Evolutionary conservation across 1,140 invertebrate species (phyloP).

Genomic region (Eumaeus atala): DNA sequence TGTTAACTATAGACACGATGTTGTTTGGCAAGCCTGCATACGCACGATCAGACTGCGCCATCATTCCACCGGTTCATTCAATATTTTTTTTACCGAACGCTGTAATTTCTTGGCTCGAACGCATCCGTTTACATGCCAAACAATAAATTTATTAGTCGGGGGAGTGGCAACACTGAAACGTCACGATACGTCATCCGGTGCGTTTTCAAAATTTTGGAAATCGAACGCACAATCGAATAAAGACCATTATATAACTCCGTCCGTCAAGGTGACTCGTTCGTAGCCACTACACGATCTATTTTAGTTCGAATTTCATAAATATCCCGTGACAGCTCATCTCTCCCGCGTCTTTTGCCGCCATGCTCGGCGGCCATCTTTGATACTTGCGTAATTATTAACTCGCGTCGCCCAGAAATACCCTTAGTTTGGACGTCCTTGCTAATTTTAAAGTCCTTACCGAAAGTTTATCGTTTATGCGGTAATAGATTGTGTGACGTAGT

Average conservation of each 20-base stretch:
- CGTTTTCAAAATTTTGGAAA: constrained; percentile 56
- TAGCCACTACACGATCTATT: constrained; percentile 66
- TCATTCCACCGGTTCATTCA: constrained; percentile 68
- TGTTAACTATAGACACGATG: constrained; percentile 59
- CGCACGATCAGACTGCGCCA: constrained; percentile 59
- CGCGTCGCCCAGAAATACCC: constrained; percentile 46
- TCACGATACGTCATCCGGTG: constrained; percentile 55
- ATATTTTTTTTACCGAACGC: constrained; percentile 71
- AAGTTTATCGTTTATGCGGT: constrained; percentile 68
- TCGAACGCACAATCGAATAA: constrained; percentile 40
- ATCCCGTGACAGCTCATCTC: constrained; percentile 69
- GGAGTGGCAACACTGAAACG: constrained; percentile 64
- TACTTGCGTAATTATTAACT: constrained; percentile 59
- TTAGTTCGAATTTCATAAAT: constrained; percentile 72
- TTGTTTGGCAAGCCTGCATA: constrained; percentile 59
- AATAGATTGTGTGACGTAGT: constrained; percentile 55
- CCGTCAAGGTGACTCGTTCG: constrained; percentile 68
- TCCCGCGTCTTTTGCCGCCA: constrained; percentile 62
- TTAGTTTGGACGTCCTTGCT: constrained; percentile 56
- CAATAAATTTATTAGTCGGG: constrained; percentile 73
- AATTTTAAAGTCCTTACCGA: constrained; percentile 70
- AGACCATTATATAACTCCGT: constrained; percentile 54
- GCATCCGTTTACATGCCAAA: constrained; percentile 74
- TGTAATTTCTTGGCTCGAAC: constrained; percentile 74
- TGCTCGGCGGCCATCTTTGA: constrained; percentile 46